Percentiles rank a stretch among this genome's conserved stretches.
phyloP scores from a whole-genome alignment of 2,113 vertebrate genomes.

The Paraplagusia blochii region DNA sequence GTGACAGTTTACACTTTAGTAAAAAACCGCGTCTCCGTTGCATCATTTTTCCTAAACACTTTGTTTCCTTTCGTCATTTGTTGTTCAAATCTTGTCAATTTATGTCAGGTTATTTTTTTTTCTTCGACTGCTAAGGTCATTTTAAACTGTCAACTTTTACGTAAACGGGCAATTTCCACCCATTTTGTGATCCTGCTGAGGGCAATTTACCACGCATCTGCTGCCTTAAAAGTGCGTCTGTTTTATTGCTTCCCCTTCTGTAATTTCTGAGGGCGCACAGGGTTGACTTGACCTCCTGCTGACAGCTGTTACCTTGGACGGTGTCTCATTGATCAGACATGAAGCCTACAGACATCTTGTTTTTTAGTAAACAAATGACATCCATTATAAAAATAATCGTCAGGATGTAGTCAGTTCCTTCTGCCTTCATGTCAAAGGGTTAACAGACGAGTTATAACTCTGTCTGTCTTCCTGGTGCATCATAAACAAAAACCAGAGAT shows the following conservation, averaged over 20 bases:
- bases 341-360: constrained; percentile 13
- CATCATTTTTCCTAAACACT: background rate
- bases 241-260: background rate
- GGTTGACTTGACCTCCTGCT: constrained; percentile 33
- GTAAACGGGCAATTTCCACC: background rate
- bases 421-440: too few species aligned
- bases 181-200: constrained; percentile 11
- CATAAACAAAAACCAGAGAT: too few species aligned
- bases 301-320: constrained; percentile 31
- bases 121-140: background rate
- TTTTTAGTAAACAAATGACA: constrained; percentile 23
- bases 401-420: too few species aligned
- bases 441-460: too few species aligned
- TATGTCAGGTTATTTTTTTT: background rate
- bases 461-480: too few species aligned
- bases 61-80: background rate
- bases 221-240: constrained; percentile 7
- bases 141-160: background rate
- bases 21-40: background rate
- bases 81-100: background rate
- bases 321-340: constrained; percentile 26
- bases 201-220: constrained; percentile 39
- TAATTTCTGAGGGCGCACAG: constrained; percentile 10
- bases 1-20: background rate
- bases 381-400: background rate